phyloP scores from a whole-genome alignment of 1,140 invertebrate species.

The Glomeris maerens region DNA sequence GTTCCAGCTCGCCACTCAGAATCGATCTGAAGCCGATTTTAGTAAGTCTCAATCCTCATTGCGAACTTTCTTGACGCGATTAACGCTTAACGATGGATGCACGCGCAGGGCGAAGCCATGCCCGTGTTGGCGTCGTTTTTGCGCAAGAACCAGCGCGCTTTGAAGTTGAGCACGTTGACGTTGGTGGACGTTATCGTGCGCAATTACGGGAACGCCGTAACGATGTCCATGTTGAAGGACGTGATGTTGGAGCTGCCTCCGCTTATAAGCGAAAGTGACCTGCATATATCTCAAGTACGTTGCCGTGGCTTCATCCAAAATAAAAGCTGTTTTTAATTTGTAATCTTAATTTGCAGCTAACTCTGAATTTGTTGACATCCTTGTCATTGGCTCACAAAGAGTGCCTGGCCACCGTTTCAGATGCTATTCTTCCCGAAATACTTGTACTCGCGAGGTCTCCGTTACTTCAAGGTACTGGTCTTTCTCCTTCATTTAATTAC shows the following conservation, averaged over 20 bases:
- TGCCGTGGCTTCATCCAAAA: too few relatives aligned
- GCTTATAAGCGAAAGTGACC: conserved; percentile 79
- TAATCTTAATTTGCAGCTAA: conserved; percentile 27
- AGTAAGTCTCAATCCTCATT: conserved; percentile 36
- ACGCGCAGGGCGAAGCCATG: conserved; percentile 56
- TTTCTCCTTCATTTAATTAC: too few relatives aligned
- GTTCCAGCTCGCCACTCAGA: conserved; percentile 55
- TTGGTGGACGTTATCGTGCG: conserved; percentile 78
- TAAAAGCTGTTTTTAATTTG: conserved; percentile 2
- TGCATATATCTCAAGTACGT: conserved; percentile 88
- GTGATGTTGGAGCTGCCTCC: conserved; percentile 73
- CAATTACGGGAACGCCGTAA: conserved; percentile 60
- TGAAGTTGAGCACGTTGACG: conserved; percentile 80
- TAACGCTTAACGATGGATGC: not conserved
- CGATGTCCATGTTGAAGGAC: conserved; percentile 53
- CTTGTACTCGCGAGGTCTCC: conserved; percentile 77
- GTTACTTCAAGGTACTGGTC: conserved; percentile 49
- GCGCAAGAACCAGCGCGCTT: conserved; percentile 88
- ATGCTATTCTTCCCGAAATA: conserved; percentile 63
- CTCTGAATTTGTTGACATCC: conserved; percentile 35
- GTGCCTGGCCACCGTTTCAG: conserved; percentile 30
- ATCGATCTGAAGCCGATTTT: conserved; percentile 77
- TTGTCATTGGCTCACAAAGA: conserved; percentile 33
- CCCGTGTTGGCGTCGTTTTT: conserved; percentile 86
- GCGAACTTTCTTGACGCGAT: not conserved